Base-by-base conservation (phyloP, 2,113 vertebrate species). In the Dermatemys mawii region DNA sequence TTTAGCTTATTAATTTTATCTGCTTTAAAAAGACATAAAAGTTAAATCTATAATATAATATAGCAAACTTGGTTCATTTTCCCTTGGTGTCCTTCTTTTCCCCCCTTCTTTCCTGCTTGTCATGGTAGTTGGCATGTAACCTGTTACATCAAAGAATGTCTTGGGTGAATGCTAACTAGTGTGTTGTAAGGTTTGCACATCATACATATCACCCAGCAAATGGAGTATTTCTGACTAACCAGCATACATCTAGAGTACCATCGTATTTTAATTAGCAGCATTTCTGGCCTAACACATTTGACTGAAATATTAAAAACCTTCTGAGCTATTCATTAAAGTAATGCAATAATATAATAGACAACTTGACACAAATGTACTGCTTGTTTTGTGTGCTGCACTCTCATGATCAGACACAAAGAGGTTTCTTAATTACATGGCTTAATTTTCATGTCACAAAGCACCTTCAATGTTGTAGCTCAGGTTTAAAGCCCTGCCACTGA, bases 271-370 rank as follows among this genome's bases (percentile, higher is more conserved):
- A 97, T 96, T 95, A 95, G 84, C 92, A 85, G 63, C 53, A 26
- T 94, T 83, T 95, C 84, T 96, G 78, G 88, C 84, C 92, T 96
- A 27, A 0, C 91, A 84, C 54, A 50, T 93, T 94, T 97, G 88
- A 92, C 89, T 95, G 83, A n/a, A 96, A 90, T 94, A 89, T 88
- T 90, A 89, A 95, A 90, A 79, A 84, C 75, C 29, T 53, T 91
- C 84, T 93, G 93, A 90, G 54, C 87, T 93, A 70, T 93, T 96
- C 94, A 96, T 97, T 98, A 96, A 97, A 97, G 95, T 86, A 46
- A 48, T 94, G 76, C 81, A 95, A 35, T 95, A 78, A 85, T 51
- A 81, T 49, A 94, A 90, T 53, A 95, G 94, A 13, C 81, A 94
- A 50, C 83, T 94, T 95, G 80, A 94, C 87, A 95, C 67, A 90